Conservation (phyloP, 2,888 invertebrate species). For the Silvanus unidentatus region DNA sequence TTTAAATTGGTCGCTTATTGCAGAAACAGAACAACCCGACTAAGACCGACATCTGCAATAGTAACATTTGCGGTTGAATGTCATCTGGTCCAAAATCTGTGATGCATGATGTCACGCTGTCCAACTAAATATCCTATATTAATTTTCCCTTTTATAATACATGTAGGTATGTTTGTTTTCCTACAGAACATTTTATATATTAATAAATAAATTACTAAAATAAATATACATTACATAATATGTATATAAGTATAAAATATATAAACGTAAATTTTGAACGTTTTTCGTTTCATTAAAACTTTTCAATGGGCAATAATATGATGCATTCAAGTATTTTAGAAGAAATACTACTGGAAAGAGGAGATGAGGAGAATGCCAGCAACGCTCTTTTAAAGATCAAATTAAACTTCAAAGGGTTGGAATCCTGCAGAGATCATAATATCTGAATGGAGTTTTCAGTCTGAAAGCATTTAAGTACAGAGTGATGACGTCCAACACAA, state of each 20-base stretch:
- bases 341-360: no score
- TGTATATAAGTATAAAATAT: no score
- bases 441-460: conserved; percentile 14
- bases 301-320: neutral
- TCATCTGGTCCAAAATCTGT: conserved; percentile 19
- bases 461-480: conserved; percentile 19
- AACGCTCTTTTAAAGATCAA: conserved; percentile 17
- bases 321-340: no score
- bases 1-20: conserved; percentile 21
- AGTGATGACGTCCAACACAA: conserved; percentile 19
- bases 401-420: conserved; percentile 15
- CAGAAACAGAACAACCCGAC: conserved; percentile 17
- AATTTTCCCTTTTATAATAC: conserved; percentile 7
- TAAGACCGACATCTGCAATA: conserved; percentile 22
- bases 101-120: conserved; percentile 16
- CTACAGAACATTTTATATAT: no score
- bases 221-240: no score
- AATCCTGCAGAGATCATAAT: conserved; percentile 11
- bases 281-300: conserved; percentile 1
- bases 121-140: conserved; percentile 14
- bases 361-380: neutral
- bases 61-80: conserved; percentile 25
- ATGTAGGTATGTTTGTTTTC: no score
- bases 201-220: no score
- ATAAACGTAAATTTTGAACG: no score